Conservation (phyloP, 2,113 vertebrate genomes). For the Thunnus maccoyii region DNA sequence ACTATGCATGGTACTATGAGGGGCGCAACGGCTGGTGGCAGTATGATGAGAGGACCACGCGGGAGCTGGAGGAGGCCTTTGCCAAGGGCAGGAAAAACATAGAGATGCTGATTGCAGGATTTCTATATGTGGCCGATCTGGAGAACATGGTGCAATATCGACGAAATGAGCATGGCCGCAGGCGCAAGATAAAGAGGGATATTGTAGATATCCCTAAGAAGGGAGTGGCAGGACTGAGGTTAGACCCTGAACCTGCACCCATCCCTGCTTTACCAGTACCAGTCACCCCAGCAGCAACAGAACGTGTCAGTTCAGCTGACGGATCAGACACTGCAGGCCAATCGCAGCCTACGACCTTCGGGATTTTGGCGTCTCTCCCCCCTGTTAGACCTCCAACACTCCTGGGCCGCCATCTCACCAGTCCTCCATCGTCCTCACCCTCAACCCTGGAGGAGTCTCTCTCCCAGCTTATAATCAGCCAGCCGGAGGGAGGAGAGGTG, state of each 20-base stretch:
- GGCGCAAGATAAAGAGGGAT: constrained; percentile 97
- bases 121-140: constrained; percentile 96
- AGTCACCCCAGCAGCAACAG: constrained; percentile 67
- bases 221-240: constrained; percentile 95
- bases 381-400: constrained; percentile 86
- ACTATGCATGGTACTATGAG: constrained; percentile 99
- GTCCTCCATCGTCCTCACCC: constrained; percentile 82
- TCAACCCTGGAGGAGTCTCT: constrained; percentile 91
- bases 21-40: constrained; percentile 99
- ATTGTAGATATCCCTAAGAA: constrained; percentile 98
- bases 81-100: constrained; percentile 97
- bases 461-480: constrained; percentile 90
- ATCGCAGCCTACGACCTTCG: constrained; percentile 56
- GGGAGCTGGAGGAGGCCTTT: constrained; percentile 97
- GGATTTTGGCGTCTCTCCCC: constrained; percentile 74
- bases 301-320: constrained; percentile 93
- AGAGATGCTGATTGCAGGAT: constrained; percentile 98
- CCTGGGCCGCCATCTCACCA: constrained; percentile 87
- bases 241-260: constrained; percentile 90
- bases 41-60: constrained; percentile 98
- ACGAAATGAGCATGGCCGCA: constrained; percentile 96
- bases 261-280: constrained; percentile 52
- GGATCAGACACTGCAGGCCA: constrained; percentile 84
- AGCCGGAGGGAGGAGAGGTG: constrained; percentile 89
- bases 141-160: constrained; percentile 99